Percentiles rank a stretch among this genome's conserved stretches.
These are phyloP conservation scores for Metopolophium dirhodum DNA, from an alignment of 1,140 invertebrate genomes.

Conservation along the genomic window DNA sequence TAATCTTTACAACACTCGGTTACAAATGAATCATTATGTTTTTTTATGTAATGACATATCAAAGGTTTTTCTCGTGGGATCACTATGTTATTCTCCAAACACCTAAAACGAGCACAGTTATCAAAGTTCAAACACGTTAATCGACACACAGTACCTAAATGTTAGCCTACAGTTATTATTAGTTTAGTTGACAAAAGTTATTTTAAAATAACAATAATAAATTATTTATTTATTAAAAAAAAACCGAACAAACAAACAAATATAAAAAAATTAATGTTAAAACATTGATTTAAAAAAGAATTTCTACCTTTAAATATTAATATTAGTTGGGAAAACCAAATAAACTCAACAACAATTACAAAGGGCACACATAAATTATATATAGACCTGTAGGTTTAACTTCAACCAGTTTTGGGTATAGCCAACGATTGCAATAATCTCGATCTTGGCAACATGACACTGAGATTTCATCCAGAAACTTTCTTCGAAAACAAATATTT, in stretches of 20 bases:
- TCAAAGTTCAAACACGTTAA: constrained; percentile 53
- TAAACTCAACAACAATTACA: constrained; percentile 54
- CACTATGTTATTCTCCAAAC: constrained; percentile 49
- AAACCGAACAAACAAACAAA: not conserved
- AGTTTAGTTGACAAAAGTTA: not conserved
- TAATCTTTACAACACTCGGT: constrained; percentile 51
- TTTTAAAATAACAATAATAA: not conserved
- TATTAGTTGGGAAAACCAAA: constrained; percentile 52
- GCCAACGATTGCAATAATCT: constrained; percentile 71
- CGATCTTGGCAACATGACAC: constrained; percentile 72
- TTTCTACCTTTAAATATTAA: constrained; percentile 29
- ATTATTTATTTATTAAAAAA: not conserved
- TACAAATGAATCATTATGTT: constrained; percentile 55
- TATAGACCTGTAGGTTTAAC: constrained; percentile 56
- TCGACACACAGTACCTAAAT: constrained; percentile 44
- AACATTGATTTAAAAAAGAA: constrained; percentile 22
- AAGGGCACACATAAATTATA: constrained; percentile 44
- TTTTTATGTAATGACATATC: constrained; percentile 45
- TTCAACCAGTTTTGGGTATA: constrained; percentile 65
- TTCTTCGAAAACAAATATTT: constrained; percentile 68
- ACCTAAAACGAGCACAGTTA: constrained; percentile 61
- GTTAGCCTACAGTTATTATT: constrained; percentile 3
- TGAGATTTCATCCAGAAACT: constrained; percentile 64
- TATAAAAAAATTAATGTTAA: constrained; percentile 6
- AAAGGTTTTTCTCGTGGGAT: constrained; percentile 48